Evolutionary conservation across 2,113 vertebrate genomes (phyloP).

Genomic region (Stigmatopora nigra): DNA sequence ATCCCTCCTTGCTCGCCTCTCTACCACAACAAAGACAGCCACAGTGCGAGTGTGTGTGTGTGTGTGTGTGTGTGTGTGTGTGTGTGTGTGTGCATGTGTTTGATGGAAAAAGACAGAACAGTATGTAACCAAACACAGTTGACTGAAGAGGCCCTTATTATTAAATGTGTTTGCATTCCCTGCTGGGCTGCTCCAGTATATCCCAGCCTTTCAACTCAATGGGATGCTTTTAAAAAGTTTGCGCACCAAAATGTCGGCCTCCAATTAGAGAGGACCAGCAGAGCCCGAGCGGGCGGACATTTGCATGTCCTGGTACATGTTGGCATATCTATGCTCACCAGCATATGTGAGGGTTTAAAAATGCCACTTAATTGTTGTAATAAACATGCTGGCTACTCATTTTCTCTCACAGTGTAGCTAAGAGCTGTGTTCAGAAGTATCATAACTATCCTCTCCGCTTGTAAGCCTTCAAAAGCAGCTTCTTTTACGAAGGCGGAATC

Average conservation of each 20-base stretch:
- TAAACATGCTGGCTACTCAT: constrained; percentile 38
- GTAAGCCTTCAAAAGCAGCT: background rate
- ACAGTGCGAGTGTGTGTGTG: constrained; percentile 15
- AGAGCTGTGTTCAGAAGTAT: constrained; percentile 38
- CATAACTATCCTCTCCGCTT: background rate
- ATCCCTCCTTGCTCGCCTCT: constrained; percentile 55
- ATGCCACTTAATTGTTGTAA: constrained; percentile 52
- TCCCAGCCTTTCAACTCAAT: constrained; percentile 63
- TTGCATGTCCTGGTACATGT: constrained; percentile 57
- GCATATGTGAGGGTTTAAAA: constrained; percentile 54
- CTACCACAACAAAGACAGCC: constrained; percentile 49
- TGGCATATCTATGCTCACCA: constrained; percentile 54
- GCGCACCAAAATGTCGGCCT: constrained; percentile 61
- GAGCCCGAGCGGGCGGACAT: constrained; percentile 62
- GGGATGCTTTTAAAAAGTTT: constrained; percentile 61
- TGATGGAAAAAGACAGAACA: constrained; percentile 36
- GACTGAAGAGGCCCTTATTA: constrained; percentile 60
- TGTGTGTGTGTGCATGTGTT: background rate
- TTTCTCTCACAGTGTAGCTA: constrained; percentile 43
- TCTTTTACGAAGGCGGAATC: background rate
- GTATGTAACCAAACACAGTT: constrained; percentile 55
- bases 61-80: constrained; percentile 10
- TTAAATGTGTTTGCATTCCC: constrained; percentile 68
- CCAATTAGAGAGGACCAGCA: constrained; percentile 64
- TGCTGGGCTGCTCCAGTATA: constrained; percentile 61